Evolutionary conservation across 1,140 invertebrate species (phyloP).

Genomic region (Trichonephila inaurata): DNA sequence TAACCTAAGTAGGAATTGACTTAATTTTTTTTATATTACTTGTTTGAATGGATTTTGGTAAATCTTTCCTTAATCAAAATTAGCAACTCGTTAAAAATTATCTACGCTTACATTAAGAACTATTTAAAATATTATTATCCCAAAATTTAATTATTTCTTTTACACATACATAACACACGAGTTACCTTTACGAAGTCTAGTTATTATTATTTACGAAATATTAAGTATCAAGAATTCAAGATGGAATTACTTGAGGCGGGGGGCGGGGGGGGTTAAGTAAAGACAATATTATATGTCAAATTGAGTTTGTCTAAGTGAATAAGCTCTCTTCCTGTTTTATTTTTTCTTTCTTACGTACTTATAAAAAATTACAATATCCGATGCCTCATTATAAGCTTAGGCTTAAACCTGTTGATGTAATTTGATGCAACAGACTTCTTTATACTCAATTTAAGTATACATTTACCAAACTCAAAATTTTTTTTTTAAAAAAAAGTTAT

Average conservation of each 20-base stretch:
- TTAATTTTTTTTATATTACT: too few relatives aligned
- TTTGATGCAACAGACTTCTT: neutral
- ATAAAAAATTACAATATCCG: neutral
- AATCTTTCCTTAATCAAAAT: too few relatives aligned
- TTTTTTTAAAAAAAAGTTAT: neutral
- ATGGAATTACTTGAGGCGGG: neutral
- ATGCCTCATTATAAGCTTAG: constrained; percentile 10
- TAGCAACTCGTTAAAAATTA: too few relatives aligned
- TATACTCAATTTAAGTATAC: neutral
- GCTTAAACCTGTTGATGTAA: constrained; percentile 35
- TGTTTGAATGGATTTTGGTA: too few relatives aligned
- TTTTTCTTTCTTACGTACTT: neutral
- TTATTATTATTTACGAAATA: neutral
- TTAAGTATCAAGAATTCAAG: neutral
- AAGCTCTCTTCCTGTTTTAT: neutral
- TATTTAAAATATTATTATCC: too few relatives aligned
- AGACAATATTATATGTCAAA: neutral
- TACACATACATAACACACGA: too few relatives aligned
- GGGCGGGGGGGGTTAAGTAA: too few relatives aligned
- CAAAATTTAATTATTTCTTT: too few relatives aligned
- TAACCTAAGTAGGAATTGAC: too few relatives aligned
- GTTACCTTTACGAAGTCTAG: too few relatives aligned
- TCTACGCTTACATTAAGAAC: too few relatives aligned
- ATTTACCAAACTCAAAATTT: neutral
- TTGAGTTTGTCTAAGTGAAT: neutral